Percentiles rank a stretch among this genome's conserved stretches.
These are phyloP conservation scores for Colletes collaris DNA, from an alignment of 2,888 invertebrate genomes.

Conservation along the genomic window DNA sequence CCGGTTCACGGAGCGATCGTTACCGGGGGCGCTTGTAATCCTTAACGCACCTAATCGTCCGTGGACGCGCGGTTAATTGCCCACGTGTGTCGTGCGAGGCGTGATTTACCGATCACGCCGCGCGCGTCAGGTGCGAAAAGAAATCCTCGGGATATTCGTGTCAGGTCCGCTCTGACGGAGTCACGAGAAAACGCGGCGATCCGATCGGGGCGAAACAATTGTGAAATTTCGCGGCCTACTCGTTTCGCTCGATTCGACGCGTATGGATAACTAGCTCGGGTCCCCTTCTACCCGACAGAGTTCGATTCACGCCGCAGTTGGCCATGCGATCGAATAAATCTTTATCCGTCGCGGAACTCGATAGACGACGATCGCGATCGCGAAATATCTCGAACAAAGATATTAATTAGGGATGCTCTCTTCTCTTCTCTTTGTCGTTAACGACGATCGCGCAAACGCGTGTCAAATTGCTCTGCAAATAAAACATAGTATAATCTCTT, in stretches of 20 bases:
- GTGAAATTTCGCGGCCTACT: constrained; percentile 69
- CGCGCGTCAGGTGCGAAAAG: constrained; percentile 66
- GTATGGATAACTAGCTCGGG: constrained; percentile 28
- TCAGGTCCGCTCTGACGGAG: constrained; percentile 51
- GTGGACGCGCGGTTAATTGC: constrained; percentile 72
- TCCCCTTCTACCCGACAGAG: constrained; percentile 13
- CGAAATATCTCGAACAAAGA: no score
- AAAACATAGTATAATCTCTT: no score
- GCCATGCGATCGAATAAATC: no score
- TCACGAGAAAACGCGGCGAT: constrained; percentile 32
- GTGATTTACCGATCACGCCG: constrained; percentile 75
- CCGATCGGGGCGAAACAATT: constrained; percentile 63
- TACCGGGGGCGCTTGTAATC: constrained; percentile 65
- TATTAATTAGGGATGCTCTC: no score
- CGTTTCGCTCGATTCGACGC: constrained; percentile 31
- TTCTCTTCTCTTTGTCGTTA: no score
- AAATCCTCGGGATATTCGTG: constrained; percentile 58
- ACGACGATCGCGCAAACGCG: no score
- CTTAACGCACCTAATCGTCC: constrained; percentile 71
- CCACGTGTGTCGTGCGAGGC: constrained; percentile 67
- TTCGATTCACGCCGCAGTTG: no score
- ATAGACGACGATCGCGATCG: no score
- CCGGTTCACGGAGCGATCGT: constrained; percentile 45
- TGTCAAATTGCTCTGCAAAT: no score
- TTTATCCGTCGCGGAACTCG: no score